Evolutionary conservation across 2,888 invertebrate genomes (phyloP), one percentile per base, ranked within the genome.

Genomic region (Tetropium fuscum): DNA sequence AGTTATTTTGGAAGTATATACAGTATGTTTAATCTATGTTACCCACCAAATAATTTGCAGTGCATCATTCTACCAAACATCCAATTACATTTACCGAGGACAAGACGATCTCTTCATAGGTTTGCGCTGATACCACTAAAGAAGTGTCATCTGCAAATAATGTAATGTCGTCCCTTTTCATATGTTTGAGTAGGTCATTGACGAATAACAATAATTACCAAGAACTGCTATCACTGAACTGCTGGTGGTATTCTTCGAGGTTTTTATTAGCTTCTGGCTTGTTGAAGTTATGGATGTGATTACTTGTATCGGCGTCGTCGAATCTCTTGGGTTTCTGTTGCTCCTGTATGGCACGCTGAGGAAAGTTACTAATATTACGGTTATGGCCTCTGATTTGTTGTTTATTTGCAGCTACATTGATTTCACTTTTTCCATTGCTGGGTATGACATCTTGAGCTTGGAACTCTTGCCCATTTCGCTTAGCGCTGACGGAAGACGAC

Each of bases 221-320:
- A 1, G 56, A 19, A 30, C 40, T 59, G 1, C 63, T 58, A 20
- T 55, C 16, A 19, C 57, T 44, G 53, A 69, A 69, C 25, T 68
- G 60, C 6, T 63, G 48, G 40, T 66, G 63, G 22, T 66, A 68
- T 81, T 82, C 70, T 57, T 61, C 82, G 80, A 57, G 38, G 2
- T 58, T 63, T 6, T 25, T 51, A 8, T 43, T 16, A 1, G 16
- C 5, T 0, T 34, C 19, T 10, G 2, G 16, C 10, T 20, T 5
- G 16, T 44, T 48, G 8, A 22, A 20, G 13, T 19, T 54, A 10
- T 25, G 53, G 8, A 43, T 16, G 2, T 34, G 44, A 16, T 53
- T 53, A 15, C 51, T 40, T 2, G 51, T 51, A 1, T 51, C 40
- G 3, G 27, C 40, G 5, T 51, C 51, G 11, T 51, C 40, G 5